Percentiles rank a stretch among this genome's conserved stretches.
Conservation (phyloP, 2,888 invertebrate species). For the Ptychoptera albimana region DNA sequence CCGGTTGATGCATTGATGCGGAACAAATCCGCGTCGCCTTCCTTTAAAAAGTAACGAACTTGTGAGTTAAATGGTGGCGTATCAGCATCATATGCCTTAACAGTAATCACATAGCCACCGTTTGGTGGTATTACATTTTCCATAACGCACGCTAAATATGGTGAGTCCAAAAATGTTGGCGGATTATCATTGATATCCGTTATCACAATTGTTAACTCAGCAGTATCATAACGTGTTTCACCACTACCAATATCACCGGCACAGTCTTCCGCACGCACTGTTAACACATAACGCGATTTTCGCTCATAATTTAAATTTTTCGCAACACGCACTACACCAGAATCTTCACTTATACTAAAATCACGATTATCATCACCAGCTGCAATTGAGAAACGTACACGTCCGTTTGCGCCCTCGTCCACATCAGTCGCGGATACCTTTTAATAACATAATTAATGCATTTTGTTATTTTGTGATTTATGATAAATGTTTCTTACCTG, state of each 20-base stretch:
- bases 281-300: conserved; percentile 66
- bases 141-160: conserved; percentile 84
- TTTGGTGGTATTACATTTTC: conserved; percentile 76
- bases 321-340: conserved; percentile 77
- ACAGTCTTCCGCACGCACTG: conserved; percentile 77
- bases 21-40: conserved; percentile 82
- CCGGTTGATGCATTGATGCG: conserved; percentile 84
- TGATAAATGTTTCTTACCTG: conserved; percentile 45
- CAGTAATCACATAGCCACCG: conserved; percentile 63
- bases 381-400: conserved; percentile 78
- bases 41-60: conserved; percentile 84
- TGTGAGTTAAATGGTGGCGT: conserved; percentile 79
- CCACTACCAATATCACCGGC: conserved; percentile 47
- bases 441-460: conserved; percentile 12
- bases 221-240: conserved; percentile 51
- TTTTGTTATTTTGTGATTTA: background rate
- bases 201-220: conserved; percentile 67
- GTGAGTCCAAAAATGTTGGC: conserved; percentile 87
- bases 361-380: conserved; percentile 82
- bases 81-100: conserved; percentile 81
- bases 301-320: conserved; percentile 89
- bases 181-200: conserved; percentile 89
- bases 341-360: conserved; percentile 82
- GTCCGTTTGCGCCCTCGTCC: conserved; percentile 78
- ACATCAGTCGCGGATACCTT: conserved; percentile 79